A percentile compares a stretch with the other conserved stretches of the same genome.
These are phyloP conservation scores for Trissonchulus latispiculum DNA, from an alignment of 2,888 invertebrate genomes.

Conservation along the genomic window DNA sequence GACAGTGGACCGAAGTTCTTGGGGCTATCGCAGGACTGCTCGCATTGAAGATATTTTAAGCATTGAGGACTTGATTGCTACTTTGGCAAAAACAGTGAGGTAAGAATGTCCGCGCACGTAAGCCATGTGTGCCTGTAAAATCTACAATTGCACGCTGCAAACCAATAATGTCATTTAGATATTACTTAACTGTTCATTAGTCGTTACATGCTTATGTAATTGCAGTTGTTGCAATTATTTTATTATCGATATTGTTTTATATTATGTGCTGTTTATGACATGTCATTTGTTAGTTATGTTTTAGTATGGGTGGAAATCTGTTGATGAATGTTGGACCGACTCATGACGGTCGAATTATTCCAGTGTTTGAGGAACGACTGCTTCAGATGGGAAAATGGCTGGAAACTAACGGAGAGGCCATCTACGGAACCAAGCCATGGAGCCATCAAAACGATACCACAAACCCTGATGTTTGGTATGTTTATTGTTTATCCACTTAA, in stretches of 20 bases:
- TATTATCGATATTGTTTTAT: too few relatives aligned
- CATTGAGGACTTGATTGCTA: slow-evolving; percentile 34
- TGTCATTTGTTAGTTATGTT: slow-evolving; percentile 9
- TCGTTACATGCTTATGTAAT: too few relatives aligned
- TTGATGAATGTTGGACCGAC: slow-evolving; percentile 61
- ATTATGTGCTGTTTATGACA: neutral
- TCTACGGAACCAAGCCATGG: slow-evolving; percentile 70
- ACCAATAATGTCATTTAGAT: too few relatives aligned
- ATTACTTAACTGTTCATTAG: too few relatives aligned
- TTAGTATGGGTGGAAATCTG: slow-evolving; percentile 48
- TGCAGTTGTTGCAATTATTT: too few relatives aligned
- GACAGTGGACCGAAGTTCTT: slow-evolving; percentile 49
- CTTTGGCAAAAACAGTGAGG: slow-evolving; percentile 44
- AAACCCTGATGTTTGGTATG: slow-evolving; percentile 44
- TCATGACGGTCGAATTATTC: slow-evolving; percentile 70
- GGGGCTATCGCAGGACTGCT: slow-evolving; percentile 49
- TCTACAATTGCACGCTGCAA: too few relatives aligned
- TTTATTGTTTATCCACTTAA: too few relatives aligned
- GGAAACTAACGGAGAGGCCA: slow-evolving; percentile 70
- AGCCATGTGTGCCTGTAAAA: too few relatives aligned
- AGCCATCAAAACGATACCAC: slow-evolving; percentile 59
- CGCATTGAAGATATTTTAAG: slow-evolving; percentile 36
- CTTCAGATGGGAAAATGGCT: slow-evolving; percentile 69
- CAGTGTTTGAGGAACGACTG: slow-evolving; percentile 75
- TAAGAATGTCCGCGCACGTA: too few relatives aligned